Conservation (phyloP, 2,113 vertebrate genomes). For the Neogobius melanostomus region DNA sequence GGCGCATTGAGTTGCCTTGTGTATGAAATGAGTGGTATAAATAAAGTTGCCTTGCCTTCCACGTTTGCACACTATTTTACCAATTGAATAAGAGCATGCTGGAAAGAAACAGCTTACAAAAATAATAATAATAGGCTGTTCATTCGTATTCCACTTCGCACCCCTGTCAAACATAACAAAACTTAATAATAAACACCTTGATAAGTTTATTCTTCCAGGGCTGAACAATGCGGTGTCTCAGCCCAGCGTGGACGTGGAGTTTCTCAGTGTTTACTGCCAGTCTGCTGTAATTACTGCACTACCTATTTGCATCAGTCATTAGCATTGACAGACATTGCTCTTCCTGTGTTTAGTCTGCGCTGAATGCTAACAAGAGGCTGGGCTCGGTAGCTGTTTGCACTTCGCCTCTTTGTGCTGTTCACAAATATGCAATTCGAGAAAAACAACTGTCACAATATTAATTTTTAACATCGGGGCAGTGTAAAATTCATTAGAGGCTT, state of each 20-base stretch:
- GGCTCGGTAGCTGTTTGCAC: constrained; percentile 5
- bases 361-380: constrained; percentile 26
- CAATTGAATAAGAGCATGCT: too few relatives aligned
- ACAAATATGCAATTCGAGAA: not conserved
- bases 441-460: not conserved
- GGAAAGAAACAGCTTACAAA: too few relatives aligned
- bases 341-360: constrained; percentile 31
- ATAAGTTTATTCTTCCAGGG: not conserved
- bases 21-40: too few relatives aligned
- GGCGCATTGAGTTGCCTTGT: too few relatives aligned
- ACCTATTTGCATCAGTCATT: constrained; percentile 79
- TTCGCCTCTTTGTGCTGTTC: constrained; percentile 4
- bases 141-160: too few relatives aligned
- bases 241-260: not conserved
- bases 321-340: constrained; percentile 34
- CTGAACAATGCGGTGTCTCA: not conserved
- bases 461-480: constrained; percentile 2
- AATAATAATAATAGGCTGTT: too few relatives aligned
- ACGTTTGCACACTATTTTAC: too few relatives aligned
- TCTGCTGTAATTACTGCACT: constrained; percentile 84
- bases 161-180: not conserved
- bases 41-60: too few relatives aligned
- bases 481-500: constrained; percentile 1
- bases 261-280: constrained; percentile 57
- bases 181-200: not conserved